Conservation (phyloP, 1,140 invertebrate species). For the Cyphomyrmex costatus region DNA sequence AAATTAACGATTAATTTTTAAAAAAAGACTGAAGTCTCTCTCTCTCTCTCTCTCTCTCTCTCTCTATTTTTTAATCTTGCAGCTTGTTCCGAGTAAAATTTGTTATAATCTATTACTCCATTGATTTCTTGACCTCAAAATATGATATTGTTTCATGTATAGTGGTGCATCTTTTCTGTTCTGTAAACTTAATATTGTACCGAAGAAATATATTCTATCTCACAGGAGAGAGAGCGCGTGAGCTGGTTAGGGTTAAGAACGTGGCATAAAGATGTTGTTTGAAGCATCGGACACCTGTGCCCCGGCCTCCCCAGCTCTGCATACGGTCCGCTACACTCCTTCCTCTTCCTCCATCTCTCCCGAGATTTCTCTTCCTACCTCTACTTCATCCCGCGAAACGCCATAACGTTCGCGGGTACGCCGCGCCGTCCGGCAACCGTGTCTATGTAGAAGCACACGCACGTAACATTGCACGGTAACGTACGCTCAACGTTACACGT, state of each 20-base stretch:
- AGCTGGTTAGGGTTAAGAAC: constrained; percentile 72
- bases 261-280: constrained; percentile 82
- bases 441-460: constrained; percentile 48
- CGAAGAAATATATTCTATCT: constrained; percentile 79
- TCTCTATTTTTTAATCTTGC: too few relatives aligned
- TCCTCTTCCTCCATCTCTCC: constrained; percentile 31
- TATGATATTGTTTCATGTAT: too few relatives aligned
- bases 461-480: constrained; percentile 67
- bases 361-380: constrained; percentile 34
- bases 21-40: too few relatives aligned
- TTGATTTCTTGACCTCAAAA: too few relatives aligned
- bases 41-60: too few relatives aligned
- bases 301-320: constrained; percentile 71
- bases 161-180: too few relatives aligned
- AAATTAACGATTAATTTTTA: background rate
- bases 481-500: constrained; percentile 75
- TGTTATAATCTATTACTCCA: too few relatives aligned
- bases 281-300: constrained; percentile 82
- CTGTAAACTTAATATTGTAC: background rate
- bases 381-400: constrained; percentile 51
- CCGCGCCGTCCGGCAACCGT: constrained; percentile 44
- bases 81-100: too few relatives aligned
- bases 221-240: constrained; percentile 54
- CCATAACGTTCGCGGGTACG: constrained; percentile 64
- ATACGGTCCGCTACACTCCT: constrained; percentile 70